phyloP scores from a whole-genome alignment of 2,888 invertebrate genomes.

The Mythimna albipuncta region DNA sequence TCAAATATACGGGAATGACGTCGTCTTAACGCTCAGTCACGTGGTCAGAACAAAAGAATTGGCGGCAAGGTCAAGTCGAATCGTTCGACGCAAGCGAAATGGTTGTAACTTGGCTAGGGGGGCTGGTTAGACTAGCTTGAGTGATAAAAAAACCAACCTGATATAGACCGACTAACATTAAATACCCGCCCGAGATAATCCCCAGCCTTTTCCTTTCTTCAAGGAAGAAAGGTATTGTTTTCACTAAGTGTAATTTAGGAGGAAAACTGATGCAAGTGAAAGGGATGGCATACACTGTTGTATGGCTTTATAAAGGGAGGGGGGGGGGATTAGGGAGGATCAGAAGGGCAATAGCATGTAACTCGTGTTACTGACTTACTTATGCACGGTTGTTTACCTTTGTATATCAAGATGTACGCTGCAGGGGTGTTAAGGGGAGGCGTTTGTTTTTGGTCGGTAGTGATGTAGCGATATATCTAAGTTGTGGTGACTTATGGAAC shows the following conservation, averaged over 20 bases:
- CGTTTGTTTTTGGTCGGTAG: not conserved
- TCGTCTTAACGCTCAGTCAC: too few relatives aligned
- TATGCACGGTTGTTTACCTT: slow-evolving; percentile 29
- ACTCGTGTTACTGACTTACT: slow-evolving; percentile 50
- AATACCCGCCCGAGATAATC: not conserved
- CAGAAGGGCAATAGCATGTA: slow-evolving; percentile 38
- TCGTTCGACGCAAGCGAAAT: too few relatives aligned
- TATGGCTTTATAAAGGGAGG: slow-evolving; percentile 55
- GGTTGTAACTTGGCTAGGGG: too few relatives aligned
- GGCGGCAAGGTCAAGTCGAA: too few relatives aligned
- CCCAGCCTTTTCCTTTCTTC: not conserved
- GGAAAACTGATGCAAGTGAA: slow-evolving; percentile 28
- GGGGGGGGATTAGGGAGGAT: slow-evolving; percentile 40
- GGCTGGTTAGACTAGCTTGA: too few relatives aligned
- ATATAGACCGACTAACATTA: not conserved
- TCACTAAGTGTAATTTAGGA: slow-evolving; percentile 24
- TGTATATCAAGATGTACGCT: slow-evolving; percentile 2
- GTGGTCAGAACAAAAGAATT: too few relatives aligned
- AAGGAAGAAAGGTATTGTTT: slow-evolving; percentile 25
- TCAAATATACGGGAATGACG: too few relatives aligned
- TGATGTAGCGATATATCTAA: too few relatives aligned
- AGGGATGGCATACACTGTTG: slow-evolving; percentile 32
- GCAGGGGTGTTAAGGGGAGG: not conserved
- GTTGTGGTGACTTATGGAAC: too few relatives aligned
- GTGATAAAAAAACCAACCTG: too few relatives aligned